A percentile compares a stretch with the other conserved stretches of the same genome.
phyloP scores from a whole-genome alignment of 2,113 vertebrate species.

The Stomatorhinus ivindoensis region DNA sequence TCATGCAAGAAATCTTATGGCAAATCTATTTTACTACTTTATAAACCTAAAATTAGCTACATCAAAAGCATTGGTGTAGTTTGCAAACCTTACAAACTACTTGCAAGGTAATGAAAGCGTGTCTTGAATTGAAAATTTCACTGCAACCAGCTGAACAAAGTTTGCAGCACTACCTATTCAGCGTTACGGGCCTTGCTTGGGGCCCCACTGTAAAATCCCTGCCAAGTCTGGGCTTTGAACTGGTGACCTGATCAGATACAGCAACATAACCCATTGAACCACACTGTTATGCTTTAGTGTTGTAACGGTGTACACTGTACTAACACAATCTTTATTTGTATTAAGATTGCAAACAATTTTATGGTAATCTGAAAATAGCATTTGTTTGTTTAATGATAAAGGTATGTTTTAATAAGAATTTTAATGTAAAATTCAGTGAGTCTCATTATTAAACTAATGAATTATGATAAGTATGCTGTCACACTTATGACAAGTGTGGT shows the following conservation, averaged over 20 bases:
- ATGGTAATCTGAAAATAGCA: background rate
- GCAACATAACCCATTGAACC: background rate
- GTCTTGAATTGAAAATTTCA: background rate
- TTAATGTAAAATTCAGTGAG: background rate
- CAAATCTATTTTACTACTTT: background rate
- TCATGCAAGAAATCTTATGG: background rate
- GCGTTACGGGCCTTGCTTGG: background rate
- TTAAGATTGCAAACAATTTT: background rate
- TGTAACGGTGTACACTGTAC: background rate
- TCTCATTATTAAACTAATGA: background rate
- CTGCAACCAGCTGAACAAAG: background rate
- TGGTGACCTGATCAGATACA: background rate
- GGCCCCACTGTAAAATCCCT: background rate
- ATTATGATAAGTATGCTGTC: background rate
- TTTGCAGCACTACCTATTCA: background rate
- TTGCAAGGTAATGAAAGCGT: background rate
- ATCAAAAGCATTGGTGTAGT: background rate
- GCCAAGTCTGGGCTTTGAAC: background rate
- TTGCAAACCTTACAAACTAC: background rate
- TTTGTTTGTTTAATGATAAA: background rate
- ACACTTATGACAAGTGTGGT: background rate
- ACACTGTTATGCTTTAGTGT: background rate
- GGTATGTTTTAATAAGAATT: background rate
- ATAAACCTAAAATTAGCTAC: background rate
- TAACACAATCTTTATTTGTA: background rate